Base-by-base conservation (phyloP, 2,797 vertebrate species). In the Nyctibius grandis region DNA sequence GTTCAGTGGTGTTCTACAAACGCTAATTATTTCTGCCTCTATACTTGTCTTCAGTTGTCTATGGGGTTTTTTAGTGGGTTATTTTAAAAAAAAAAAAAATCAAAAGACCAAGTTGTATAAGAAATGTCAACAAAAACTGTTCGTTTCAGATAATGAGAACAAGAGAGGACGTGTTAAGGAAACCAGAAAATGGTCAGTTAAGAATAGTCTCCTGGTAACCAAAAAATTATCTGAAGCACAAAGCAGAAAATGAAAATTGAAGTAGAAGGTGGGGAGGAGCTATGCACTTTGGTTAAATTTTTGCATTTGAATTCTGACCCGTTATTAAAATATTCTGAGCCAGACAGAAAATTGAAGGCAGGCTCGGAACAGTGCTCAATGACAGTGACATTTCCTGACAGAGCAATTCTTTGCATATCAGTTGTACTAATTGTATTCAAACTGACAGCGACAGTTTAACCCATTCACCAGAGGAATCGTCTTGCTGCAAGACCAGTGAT, bases 301-400 rank as follows among this genome's bases (percentile, higher is more conserved):
- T 97, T 97, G 77, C 91, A 92, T 97, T 96, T 97, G 89, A 96
- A 97, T 97, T 94, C 95, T 97, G 97, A 97, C 94, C 97, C 95
- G 89, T 97, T 98, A 97, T 96, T 98, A 97, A 97, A 97, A 95
- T 98, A 97, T 97, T 97, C 96, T 92, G 94, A 98, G 92, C 96
- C 95, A 98, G 97, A 97, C 94, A 97, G 89, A 96, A 97, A 97
- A 97, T 83, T 97, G 92, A 95, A 98, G 95, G 94, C 94, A 96
- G 96, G 92, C 95, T 95, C 93, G 93, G 86, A 98, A 93, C 70
- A 93, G 94, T 88, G 92, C 91, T 98, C 97, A 96, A 64, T 97
- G 97, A 97, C 98, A 97, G 97, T 98, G 98, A 98, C 98, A 98
- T 98, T 98, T 97, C 95, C 98, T 98, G 98, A 98, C 98, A 98